A percentile compares a stretch with the other conserved stretches of the same genome.
Conservation (phyloP, 2,113 vertebrate species). For the Zosterops japonicus region DNA sequence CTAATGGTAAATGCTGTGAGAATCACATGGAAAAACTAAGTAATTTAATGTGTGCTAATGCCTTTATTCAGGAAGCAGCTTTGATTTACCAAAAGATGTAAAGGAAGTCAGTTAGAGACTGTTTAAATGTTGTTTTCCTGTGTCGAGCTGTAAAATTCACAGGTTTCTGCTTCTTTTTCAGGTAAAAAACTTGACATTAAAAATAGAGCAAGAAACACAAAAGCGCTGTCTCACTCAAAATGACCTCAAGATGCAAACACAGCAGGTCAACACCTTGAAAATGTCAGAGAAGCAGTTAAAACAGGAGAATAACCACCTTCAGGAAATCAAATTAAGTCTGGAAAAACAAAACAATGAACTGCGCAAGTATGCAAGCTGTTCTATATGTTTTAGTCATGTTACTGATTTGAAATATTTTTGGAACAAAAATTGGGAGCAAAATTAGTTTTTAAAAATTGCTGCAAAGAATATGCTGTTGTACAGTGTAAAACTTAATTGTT, state of each 20-base stretch:
- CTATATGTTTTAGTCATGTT: neutral
- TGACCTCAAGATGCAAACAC: conserved; percentile 93
- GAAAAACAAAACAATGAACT: conserved; percentile 97
- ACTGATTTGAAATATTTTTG: neutral
- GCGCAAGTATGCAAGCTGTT: conserved; percentile 83
- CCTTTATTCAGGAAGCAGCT: neutral
- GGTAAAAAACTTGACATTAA: conserved; percentile 94
- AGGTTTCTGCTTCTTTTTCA: conserved; percentile 63
- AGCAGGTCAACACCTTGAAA: conserved; percentile 89
- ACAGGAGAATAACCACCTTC: conserved; percentile 94
- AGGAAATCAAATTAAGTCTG: conserved; percentile 91
- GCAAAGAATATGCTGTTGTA: neutral
- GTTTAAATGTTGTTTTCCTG: neutral
- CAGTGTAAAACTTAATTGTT: neutral
- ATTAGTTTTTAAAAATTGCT: neutral
- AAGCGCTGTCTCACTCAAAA: conserved; percentile 94
- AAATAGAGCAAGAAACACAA: conserved; percentile 96
- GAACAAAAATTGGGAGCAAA: neutral
- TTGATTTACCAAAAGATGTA: neutral
- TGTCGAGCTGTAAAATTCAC: neutral
- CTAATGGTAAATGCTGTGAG: neutral
- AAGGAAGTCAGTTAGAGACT: neutral
- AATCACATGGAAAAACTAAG: neutral
- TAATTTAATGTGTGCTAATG: neutral
- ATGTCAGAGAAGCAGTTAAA: conserved; percentile 97